These are phyloP conservation scores for Neotragus moschatus DNA, from an alignment of 2,113 vertebrate genomes.

Conservation along the genomic window DNA sequence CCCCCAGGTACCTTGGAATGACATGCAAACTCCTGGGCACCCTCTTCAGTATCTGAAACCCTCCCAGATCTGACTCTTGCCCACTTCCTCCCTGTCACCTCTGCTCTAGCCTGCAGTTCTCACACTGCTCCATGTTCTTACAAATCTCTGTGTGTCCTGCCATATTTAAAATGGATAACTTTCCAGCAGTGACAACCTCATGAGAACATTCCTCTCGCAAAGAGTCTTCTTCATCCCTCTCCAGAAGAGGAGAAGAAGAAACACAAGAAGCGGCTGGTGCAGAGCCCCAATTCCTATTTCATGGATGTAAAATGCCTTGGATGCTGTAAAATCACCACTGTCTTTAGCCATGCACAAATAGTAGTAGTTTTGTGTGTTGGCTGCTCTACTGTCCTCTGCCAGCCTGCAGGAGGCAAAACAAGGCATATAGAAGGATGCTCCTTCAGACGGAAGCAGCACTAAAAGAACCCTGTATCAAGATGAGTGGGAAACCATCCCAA, in stretches of 20 bases:
- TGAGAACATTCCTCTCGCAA: conserved; percentile 65
- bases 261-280: conserved; percentile 90
- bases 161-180: neutral
- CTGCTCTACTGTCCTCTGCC: conserved; percentile 85
- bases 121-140: neutral
- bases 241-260: conserved; percentile 86
- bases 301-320: conserved; percentile 91
- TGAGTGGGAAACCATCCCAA: neutral
- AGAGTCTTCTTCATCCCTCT: conserved; percentile 85
- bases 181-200: neutral
- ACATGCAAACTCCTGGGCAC: neutral
- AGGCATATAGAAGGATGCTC: conserved; percentile 83
- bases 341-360: conserved; percentile 85
- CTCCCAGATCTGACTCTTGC: neutral
- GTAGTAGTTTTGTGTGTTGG: conserved; percentile 82
- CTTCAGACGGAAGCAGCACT: neutral
- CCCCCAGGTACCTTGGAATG: neutral
- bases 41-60: neutral
- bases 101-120: neutral
- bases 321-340: conserved; percentile 85
- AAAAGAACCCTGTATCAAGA: neutral
- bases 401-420: conserved; percentile 84
- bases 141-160: neutral
- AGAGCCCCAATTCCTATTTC: conserved; percentile 90
- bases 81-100: neutral